Conservation (phyloP, 2,888 invertebrate species). For the Mesorhabditis belari region DNA sequence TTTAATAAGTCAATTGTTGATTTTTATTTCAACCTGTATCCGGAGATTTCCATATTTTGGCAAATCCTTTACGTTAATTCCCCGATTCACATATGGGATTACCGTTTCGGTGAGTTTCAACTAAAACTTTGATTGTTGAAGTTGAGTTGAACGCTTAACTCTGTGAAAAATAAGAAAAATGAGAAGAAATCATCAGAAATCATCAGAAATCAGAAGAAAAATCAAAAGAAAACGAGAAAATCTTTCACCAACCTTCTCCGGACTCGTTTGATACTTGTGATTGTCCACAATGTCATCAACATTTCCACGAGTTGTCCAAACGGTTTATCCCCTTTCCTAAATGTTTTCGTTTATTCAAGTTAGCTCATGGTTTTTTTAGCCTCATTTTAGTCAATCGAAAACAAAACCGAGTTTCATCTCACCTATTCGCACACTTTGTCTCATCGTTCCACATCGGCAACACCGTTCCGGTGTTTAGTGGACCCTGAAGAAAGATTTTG, state of each 20-base stretch:
- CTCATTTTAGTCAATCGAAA: no score
- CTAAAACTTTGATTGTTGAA: no score
- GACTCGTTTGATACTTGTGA: slow-evolving; percentile 30
- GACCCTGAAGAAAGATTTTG: slow-evolving; percentile 24
- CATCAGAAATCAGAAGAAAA: no score
- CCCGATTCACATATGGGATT: slow-evolving; percentile 1
- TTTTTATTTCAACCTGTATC: background rate
- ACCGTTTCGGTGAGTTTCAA: background rate
- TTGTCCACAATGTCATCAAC: slow-evolving; percentile 38
- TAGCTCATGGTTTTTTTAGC: no score
- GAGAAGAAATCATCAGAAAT: no score
- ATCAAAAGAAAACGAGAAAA: no score
- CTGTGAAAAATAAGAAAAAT: background rate
- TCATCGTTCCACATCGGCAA: slow-evolving; percentile 41
- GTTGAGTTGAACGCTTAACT: background rate
- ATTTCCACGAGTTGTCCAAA: slow-evolving; percentile 37
- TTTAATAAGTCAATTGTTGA: no score
- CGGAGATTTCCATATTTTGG: background rate
- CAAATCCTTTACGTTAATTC: background rate
- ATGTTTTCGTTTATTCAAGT: no score
- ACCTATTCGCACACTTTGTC: slow-evolving; percentile 18
- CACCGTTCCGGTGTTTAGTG: slow-evolving; percentile 39
- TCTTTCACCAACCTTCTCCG: slow-evolving; percentile 4
- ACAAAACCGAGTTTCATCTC: no score
- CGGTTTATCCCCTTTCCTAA: slow-evolving; percentile 22